Evolutionary conservation across 2,113 vertebrate genomes (phyloP), one percentile per base, ranked within the genome.

Genomic region (Neotoma lepida): DNA sequence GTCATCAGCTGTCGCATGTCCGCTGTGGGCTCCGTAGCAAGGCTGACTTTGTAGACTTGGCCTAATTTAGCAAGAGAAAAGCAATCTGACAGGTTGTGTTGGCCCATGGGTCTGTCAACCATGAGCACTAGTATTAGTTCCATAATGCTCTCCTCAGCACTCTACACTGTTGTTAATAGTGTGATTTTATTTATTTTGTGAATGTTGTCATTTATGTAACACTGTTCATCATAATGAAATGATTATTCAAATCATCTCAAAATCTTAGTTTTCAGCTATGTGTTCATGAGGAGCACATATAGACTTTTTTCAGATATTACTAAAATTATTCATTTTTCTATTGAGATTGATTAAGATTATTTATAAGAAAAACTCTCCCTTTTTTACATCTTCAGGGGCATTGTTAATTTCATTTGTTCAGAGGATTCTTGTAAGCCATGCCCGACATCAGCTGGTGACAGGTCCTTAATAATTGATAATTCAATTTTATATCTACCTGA

Each of bases 381-480:
- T 17, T 97, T 51, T 28, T 77, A 81, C 46, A 76, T 63, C 14
- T 68, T 66, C 22, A 51, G 61, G 20, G 15, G 1, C 51, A 88
- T 88, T 93, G 92, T 82, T 81, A 88, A 68, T 93, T 18, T 73
- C 92, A 22, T 88, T 94, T 93, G 30, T 20, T 41, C 73, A 58
- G 86, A 71, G 1, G 33, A 35, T 49, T 92, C 12, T 73, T 9
- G 44, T 86, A 49, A 7, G 14, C 70, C 4, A 74, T 92, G 86
- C 46, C 66, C 9, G 73, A 26, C 71, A 70, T 39, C 26, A 51
- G 6, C 28, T 56, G 85, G 6, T 41, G 28, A 61, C 84, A 58
- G 35, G 13, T 80, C 68, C 81, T 91, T 96, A 95, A 90, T 95
- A 95, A 81, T 63, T 94, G 9, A 93, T 77, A 33, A 74, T 77